Evolutionary conservation across 1,140 invertebrate species (phyloP), one percentile per base, ranked within the genome.

Genomic region (Acarapis woodi): DNA sequence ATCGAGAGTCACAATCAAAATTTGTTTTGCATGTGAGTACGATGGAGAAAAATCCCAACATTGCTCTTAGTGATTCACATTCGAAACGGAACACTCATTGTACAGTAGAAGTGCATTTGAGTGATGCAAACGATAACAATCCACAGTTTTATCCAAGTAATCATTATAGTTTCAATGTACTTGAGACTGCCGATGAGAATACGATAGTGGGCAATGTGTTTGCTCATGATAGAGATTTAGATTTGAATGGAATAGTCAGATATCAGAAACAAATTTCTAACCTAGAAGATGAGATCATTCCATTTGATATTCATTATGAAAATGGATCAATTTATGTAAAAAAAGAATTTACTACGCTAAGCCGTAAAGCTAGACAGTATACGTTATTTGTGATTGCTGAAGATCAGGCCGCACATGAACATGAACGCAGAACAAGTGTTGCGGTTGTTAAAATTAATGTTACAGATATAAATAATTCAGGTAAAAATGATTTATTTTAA

Each of bases 101-200:
- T 1, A 30, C 38, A 1, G 45, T 49, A 3, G 42, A 48, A 55
- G 70, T 78, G 0, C 73, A 71, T 0, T 50, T 82, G 15, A 55
- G 80, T 1, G 77, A 80, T 51, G 71, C 73, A 6, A 82, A 80
- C 52, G 76, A 80, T 41, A 80, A 80, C 47, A 78, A 75, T 42
- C 76, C 76, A 0, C 66, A 66, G 6, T 82, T 80, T 48, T 60
- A 75, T 10, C 73, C 74, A 1, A 69, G 64, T 30, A 79, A 78
- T 51, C 53, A 79, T 0, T 80, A 79, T 47, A 43, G 39, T 5
- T 51, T 51, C 26, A 42, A 42, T 32, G 46, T 49, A 3, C 44
- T 48, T 8, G 50, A 51, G 45, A 44, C 46, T n/a, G 50, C 48
- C 8, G 31, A 43, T 9, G 35, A 49, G 8, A 39, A 32, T n/a